These are phyloP conservation scores for Eubasilissa regina DNA, from an alignment of 1,140 invertebrate species.

Conservation along the genomic window DNA sequence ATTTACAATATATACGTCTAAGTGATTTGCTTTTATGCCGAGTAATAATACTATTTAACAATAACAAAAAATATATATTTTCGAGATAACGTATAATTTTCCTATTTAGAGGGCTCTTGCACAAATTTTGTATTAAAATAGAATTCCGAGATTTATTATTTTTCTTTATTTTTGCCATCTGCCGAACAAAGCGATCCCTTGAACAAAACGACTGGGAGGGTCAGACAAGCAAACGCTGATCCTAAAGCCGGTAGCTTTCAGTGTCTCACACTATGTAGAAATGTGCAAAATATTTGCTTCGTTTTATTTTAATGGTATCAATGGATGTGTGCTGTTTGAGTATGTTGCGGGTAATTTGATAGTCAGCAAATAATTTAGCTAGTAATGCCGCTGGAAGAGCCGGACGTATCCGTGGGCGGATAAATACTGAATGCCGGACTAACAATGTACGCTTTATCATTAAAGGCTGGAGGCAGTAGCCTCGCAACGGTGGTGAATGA, in stretches of 20 bases:
- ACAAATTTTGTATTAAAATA: too few species aligned
- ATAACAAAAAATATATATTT: too few species aligned
- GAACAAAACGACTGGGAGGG: conserved; percentile 8
- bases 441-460: conserved; percentile 21
- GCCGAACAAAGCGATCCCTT: conserved; percentile 2
- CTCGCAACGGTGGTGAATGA: conserved; percentile 3
- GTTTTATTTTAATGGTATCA: not conserved
- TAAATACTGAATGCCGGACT: conserved; percentile 35
- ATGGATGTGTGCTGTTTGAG: conserved; percentile 9
- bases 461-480: conserved; percentile 24
- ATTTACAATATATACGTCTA: too few species aligned
- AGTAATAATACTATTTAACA: too few species aligned
- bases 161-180: conserved; percentile 18
- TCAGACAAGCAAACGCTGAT: conserved; percentile 1
- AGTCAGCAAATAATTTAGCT: conserved; percentile 4
- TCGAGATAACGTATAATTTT: too few species aligned
- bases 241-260: not conserved
- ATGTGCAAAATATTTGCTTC: conserved; percentile 6
- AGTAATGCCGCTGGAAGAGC: not conserved
- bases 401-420: conserved; percentile 23
- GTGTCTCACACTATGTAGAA: conserved; percentile 1
- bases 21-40: too few species aligned
- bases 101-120: too few species aligned
- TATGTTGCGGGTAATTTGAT: conserved; percentile 31
- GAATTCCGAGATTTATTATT: not conserved